Evolutionary conservation across 2,113 vertebrate genomes (phyloP).

Genomic region (Ornithorhynchus anatinus): DNA sequence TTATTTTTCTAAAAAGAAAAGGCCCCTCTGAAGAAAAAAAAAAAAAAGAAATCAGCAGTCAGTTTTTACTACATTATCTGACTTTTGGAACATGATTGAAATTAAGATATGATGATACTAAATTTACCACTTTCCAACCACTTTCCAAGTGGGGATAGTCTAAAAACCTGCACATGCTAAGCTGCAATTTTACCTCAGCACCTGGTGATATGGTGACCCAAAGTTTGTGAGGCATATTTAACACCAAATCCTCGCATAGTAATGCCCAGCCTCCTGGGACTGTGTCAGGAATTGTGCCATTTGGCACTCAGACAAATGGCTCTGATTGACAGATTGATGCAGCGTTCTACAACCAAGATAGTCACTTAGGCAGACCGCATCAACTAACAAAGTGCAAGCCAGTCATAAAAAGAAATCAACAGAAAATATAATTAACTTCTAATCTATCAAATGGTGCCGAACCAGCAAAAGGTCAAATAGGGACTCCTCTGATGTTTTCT

Average conservation of each 20-base stretch:
- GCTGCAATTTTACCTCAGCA: background rate
- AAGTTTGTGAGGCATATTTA: background rate
- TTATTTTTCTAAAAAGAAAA: constrained; percentile 45
- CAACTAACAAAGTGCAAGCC: constrained; percentile 28
- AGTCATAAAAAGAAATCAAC: constrained; percentile 55
- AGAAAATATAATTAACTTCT: constrained; percentile 33
- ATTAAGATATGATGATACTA: constrained; percentile 38
- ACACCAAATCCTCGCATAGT: background rate
- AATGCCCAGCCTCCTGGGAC: background rate
- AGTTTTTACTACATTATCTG: background rate
- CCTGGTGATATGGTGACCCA: background rate
- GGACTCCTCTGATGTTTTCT: constrained; percentile 20
- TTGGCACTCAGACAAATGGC: background rate
- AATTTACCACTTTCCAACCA: constrained; percentile 22
- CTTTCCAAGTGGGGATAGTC: constrained; percentile 17
- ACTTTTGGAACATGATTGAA: constrained; percentile 45
- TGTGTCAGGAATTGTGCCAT: background rate
- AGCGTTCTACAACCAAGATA: constrained; percentile 27
- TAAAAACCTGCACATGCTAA: background rate
- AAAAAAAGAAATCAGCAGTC: background rate
- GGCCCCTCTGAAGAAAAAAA: constrained; percentile 31
- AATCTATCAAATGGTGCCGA: constrained; percentile 18
- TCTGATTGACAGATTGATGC: constrained; percentile 25
- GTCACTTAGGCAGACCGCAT: constrained; percentile 45
- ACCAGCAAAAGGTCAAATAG: constrained; percentile 28